Evolutionary conservation across 2,888 invertebrate genomes (phyloP).

Genomic region (Tetranychus truncatus): DNA sequence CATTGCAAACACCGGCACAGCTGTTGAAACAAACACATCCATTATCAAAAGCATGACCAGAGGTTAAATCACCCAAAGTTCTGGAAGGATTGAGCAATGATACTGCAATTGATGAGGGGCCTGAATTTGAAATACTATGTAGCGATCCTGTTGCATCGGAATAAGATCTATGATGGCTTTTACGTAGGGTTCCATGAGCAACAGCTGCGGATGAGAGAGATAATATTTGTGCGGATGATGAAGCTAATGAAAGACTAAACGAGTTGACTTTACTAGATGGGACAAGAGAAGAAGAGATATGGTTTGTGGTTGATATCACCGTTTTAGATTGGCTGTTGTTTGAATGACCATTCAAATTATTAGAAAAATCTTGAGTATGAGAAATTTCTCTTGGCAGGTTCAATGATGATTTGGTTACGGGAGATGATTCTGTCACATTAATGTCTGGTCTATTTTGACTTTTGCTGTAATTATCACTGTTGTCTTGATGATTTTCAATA

Average conservation of each 20-base stretch:
- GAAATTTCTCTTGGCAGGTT: background rate
- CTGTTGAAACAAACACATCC: conserved; percentile 81
- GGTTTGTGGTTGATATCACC: background rate
- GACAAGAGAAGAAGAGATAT: background rate
- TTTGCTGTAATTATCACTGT: background rate
- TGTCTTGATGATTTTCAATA: background rate
- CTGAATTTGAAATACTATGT: background rate
- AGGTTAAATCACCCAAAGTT: conserved; percentile 63
- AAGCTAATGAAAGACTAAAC: background rate
- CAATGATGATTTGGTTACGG: background rate
- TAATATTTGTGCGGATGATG: background rate
- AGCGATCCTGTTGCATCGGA: conserved; percentile 48
- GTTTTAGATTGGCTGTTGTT: background rate
- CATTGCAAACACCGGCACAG: conserved; percentile 57
- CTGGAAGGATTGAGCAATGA: conserved; percentile 12
- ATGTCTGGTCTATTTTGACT: background rate
- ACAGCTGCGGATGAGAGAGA: background rate
- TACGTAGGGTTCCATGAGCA: conserved; percentile 33
- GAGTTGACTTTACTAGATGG: background rate
- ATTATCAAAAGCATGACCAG: conserved; percentile 88
- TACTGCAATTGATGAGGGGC: background rate
- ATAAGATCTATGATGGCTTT: conserved; percentile 61
- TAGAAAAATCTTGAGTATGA: background rate
- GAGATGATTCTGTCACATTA: background rate
- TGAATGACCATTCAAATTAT: background rate